Evolutionary conservation across 2,888 invertebrate genomes (phyloP).

Genomic region (Scaptomyza parva): DNA sequence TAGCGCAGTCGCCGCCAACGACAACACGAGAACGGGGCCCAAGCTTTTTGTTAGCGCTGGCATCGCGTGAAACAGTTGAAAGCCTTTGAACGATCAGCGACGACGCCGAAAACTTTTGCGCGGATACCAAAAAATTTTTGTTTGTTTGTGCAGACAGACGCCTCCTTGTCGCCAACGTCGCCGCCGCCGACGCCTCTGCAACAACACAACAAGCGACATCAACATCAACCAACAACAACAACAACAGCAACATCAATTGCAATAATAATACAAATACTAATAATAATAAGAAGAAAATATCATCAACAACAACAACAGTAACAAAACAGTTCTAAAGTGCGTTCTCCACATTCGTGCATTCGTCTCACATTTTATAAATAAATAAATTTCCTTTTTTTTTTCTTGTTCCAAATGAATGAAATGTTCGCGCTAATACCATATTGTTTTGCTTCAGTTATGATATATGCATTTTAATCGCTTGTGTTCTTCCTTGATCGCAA

Average conservation of each 20-base stretch:
- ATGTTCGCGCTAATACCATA: slow-evolving; percentile 20
- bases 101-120: slow-evolving; percentile 83
- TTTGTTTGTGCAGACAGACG: slow-evolving; percentile 67
- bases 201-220: slow-evolving; percentile 12
- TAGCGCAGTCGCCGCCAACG: slow-evolving; percentile 54
- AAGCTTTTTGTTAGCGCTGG: slow-evolving; percentile 82
- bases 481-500: slow-evolving; percentile 11
- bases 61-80: slow-evolving; percentile 83
- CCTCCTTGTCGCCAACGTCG: slow-evolving; percentile 56
- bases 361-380: slow-evolving; percentile 6
- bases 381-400: slow-evolving; percentile 12
- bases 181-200: slow-evolving; percentile 43
- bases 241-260: slow-evolving; percentile 1
- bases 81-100: slow-evolving; percentile 84
- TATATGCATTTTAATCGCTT: slow-evolving; percentile 16
- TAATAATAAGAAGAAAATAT: slow-evolving; percentile 3
- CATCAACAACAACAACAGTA: slow-evolving; percentile 5
- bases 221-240: slow-evolving; percentile 2
- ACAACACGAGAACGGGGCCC: slow-evolving; percentile 57
- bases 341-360: slow-evolving; percentile 26
- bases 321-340: slow-evolving; percentile 38
- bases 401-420: slow-evolving; percentile 3
- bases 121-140: slow-evolving; percentile 74
- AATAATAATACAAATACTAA: neutral
- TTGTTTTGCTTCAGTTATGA: slow-evolving; percentile 37